Base-by-base conservation (phyloP, 2,888 invertebrate genomes). In the Antheraea yamamai region DNA sequence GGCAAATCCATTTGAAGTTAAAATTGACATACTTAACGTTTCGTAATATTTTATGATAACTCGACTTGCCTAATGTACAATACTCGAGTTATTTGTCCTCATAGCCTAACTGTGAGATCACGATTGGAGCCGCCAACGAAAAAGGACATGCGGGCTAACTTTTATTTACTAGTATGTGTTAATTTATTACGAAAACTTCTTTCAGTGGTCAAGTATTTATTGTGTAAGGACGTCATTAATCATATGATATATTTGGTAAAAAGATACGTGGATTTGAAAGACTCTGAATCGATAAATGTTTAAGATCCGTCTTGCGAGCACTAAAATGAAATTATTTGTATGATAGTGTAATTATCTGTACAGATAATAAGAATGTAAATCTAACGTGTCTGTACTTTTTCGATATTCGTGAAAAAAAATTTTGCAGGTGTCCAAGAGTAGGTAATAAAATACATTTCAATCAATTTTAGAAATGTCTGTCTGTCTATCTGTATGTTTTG, bases 41-140 rank as follows among this genome's bases (percentile, higher is more conserved):
- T 74, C 55, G 68, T 74, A 55, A 74, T 52, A 55, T 7, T 35
- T 74, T 61, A 61, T 64, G 73, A 73, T 73, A 64, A 73, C 39
- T 77, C 75, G 51, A 66, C 26, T 75, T 73, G 72, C 66, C 76
- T 77, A 77, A 82, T 82, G 81, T 79, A 80, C 82, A 86, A 85
- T 26, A 74, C 66, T 72, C 26, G 52, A 52, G 73, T 23, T 71
- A 30, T 83, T 78, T 84, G 86, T 86, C 84, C 82, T 82, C 82
- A 83, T 82, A 80, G 87, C 90, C 91, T 93, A 93, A 94, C 91
- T 87, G 81, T 90, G 89, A 84, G 84, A 91, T 92, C 94, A 94
- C 94, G 92, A 66, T 30, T 66, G 4, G 47, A 89, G 79, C 81
- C 79, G 81, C 83, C 84, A 83, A 88, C 89, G 85, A 86, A 91